Base-by-base conservation (phyloP, 2,113 vertebrate species). In the Rhegmatorhina hoffmannsi region DNA sequence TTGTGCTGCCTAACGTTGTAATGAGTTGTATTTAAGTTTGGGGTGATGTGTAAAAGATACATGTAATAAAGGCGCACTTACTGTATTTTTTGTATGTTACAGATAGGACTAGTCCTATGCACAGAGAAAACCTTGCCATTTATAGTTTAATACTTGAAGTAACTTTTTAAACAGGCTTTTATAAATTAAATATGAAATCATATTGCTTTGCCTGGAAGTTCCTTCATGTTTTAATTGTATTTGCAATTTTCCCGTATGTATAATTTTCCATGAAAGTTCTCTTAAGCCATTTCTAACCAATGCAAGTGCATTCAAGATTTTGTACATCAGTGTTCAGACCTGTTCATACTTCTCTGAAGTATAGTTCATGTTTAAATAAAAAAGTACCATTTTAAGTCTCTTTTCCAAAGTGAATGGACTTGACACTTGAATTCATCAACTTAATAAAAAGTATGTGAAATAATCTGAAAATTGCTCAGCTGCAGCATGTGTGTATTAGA, bases 121-220 rank as follows among this genome's bases (percentile, higher is more conserved):
- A 94, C 94, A 97, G 89, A 96, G 83, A 96, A 97, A 97, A 97
- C 3, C 43, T 96, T 96, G 95, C 95, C 93, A 96, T 96, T 95
- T 95, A 93, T 89, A 86, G 81, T 96, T 97, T 92, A 96, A 94
- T 98, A 97, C 95, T 98, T 98, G 95, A 97, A 97, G 78, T 92
- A 95, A 95, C 94, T 96, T 97, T 98, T 98, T 97, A 25, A 97
- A 96, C 31, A 78, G 95, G 95, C 92, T 98, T 98, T 98, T 98
- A 95, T 97, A 97, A 95, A 96, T 55, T 87, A 91, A 88, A 87
- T 79, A 97, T 55, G 95, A 94, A 95, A 79, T 91, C 75, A 88
- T 44, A 88, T 90, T 94, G 84, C 87, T 95, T 97, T 97, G 89
- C 90, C 72, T 97, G 69, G 46, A 90, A 93, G 77, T 84, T 92